A percentile compares a stretch with the other conserved stretches of the same genome.
Evolutionary conservation across 2,797 vertebrate genomes (phyloP).

Genomic region (Aldrovandia affinis): DNA sequence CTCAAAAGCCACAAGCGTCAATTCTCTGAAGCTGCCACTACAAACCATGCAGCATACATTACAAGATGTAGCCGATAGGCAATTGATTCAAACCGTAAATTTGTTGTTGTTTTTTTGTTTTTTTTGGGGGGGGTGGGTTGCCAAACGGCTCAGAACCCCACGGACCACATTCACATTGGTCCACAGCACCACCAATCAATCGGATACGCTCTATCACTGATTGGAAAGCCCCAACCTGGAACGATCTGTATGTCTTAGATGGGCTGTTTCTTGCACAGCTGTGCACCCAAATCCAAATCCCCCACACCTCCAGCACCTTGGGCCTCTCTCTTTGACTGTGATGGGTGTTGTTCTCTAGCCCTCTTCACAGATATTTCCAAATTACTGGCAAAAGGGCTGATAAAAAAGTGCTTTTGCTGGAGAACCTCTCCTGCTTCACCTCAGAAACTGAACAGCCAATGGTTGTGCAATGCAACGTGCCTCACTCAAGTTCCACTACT

Average conservation of each 20-base stretch:
- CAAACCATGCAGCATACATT: neutral
- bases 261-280: neutral
- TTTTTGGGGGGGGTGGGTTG: too few species aligned
- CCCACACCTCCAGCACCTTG: neutral
- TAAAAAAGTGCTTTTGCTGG: too few species aligned
- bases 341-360: neutral
- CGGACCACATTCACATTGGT: neutral
- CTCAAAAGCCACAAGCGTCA: neutral
- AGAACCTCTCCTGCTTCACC: too few species aligned
- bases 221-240: neutral
- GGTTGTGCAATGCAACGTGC: too few species aligned
- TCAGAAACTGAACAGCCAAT: too few species aligned
- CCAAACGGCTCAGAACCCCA: neutral
- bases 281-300: neutral
- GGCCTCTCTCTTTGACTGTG: neutral
- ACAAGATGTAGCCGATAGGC: neutral
- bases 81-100: too few species aligned
- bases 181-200: neutral
- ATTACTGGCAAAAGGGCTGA: neutral
- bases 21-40: neutral
- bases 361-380: neutral
- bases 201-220: neutral
- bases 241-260: neutral
- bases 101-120: too few species aligned
- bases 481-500: neutral